A percentile compares a stretch with the other conserved stretches of the same genome.
Conservation (phyloP, 2,113 vertebrate species). For the Anser cygnoides region DNA sequence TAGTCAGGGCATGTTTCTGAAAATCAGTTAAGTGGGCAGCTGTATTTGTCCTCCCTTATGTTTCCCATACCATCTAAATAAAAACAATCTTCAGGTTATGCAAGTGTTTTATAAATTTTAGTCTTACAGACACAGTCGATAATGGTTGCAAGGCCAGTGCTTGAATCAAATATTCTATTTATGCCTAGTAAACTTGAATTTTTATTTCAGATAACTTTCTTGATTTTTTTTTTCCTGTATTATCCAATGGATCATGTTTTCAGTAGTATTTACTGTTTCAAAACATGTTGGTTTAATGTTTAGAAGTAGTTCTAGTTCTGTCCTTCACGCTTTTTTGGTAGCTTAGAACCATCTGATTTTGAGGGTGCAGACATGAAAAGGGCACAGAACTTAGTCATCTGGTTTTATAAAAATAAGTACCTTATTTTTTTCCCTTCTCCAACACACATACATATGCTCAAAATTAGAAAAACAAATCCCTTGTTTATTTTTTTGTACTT, state of each 20-base stretch:
- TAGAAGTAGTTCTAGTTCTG: not conserved
- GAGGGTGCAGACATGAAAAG: not conserved
- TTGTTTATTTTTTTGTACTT: not conserved
- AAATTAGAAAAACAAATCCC: not conserved
- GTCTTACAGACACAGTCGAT: not conserved
- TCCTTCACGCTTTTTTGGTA: not conserved
- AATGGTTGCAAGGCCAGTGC: not conserved
- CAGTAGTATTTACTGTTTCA: not conserved
- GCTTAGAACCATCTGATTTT: not conserved
- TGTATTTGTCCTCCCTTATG: not conserved
- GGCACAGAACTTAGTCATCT: not conserved
- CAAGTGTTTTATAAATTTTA: not conserved
- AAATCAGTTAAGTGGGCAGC: not conserved
- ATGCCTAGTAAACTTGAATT: not conserved
- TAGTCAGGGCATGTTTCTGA: not conserved
- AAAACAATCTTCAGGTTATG: not conserved
- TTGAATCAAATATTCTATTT: not conserved
- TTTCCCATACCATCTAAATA: not conserved
- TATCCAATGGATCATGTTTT: not conserved
- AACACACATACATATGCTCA: not conserved
- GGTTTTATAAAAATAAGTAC: not conserved
- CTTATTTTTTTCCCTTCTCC: not conserved
- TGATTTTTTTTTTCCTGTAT: not conserved
- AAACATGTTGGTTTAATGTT: not conserved
- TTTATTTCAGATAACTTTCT: not conserved